These are phyloP conservation scores for Tenthredo mesomela DNA, from an alignment of 2,888 invertebrate genomes.

Conservation along the genomic window DNA sequence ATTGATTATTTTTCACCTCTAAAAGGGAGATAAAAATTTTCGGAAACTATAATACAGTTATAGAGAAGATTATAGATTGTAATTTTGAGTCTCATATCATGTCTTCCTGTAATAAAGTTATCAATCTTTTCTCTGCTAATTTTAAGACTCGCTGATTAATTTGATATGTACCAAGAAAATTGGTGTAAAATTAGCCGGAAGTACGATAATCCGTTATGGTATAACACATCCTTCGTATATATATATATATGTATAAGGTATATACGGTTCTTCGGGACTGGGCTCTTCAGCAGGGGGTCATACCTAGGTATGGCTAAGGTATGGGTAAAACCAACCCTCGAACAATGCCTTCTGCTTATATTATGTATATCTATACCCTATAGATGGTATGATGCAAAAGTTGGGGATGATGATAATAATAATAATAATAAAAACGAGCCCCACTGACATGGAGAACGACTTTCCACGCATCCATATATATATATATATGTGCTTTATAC, in stretches of 20 bases:
- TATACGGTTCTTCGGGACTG: background rate
- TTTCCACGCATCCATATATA: background rate
- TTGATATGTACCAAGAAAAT: background rate
- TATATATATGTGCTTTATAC: background rate
- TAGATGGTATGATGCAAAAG: background rate
- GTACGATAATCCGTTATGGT: background rate
- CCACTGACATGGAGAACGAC: conserved; percentile 27
- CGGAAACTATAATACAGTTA: too few relatives aligned
- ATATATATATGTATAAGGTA: background rate
- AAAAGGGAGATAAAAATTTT: too few relatives aligned
- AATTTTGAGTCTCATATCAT: too few relatives aligned
- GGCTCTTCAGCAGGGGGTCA: conserved; percentile 15
- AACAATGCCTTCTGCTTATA: conserved; percentile 12
- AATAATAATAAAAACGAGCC: conserved; percentile 17
- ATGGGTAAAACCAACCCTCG: background rate
- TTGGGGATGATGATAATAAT: background rate
- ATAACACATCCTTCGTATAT: background rate
- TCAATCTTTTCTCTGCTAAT: background rate
- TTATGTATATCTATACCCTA: background rate
- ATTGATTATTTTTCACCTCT: too few relatives aligned
- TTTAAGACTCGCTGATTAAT: background rate
- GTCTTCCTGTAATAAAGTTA: too few relatives aligned
- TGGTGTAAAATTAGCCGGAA: background rate
- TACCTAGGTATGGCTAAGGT: conserved; percentile 8
- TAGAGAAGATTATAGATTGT: background rate